Evolutionary conservation across 2,797 vertebrate genomes (phyloP).

Genomic region (Syncerus caffer): DNA sequence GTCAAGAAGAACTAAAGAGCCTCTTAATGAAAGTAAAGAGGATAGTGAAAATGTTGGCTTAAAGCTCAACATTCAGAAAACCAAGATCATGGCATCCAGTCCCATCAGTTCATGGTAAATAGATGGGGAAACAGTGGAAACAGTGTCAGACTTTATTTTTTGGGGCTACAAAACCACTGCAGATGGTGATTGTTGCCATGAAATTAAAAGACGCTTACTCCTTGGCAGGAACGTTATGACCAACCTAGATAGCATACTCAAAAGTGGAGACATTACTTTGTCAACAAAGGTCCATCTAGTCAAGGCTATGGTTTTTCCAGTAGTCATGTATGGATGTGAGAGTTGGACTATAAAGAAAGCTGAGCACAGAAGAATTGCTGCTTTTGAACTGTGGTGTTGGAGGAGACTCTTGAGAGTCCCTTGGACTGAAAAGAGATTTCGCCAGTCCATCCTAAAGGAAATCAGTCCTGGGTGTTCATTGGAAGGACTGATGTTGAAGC

Average conservation of each 20-base stretch:
- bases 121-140: background rate
- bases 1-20: background rate
- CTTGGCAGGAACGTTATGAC: background rate
- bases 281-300: background rate
- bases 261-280: background rate
- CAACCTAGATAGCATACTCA: background rate
- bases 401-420: background rate
- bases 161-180: rapidly evolving
- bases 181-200: background rate
- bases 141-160: background rate
- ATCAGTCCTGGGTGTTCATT: background rate
- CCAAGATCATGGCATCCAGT: background rate
- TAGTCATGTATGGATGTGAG: background rate
- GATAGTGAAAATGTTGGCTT: background rate
- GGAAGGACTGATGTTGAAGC: background rate
- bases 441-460: background rate
- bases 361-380: rapidly evolving
- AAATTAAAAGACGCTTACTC: background rate
- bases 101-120: background rate
- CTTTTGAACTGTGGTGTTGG: background rate
- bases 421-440: background rate
- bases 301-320: background rate
- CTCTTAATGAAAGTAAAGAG: background rate
- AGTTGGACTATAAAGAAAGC: background rate
- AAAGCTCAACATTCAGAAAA: background rate